These are phyloP conservation scores for Porites evermanni DNA, from an alignment of 92 coral and sea anemone species.

Conservation along the genomic window DNA sequence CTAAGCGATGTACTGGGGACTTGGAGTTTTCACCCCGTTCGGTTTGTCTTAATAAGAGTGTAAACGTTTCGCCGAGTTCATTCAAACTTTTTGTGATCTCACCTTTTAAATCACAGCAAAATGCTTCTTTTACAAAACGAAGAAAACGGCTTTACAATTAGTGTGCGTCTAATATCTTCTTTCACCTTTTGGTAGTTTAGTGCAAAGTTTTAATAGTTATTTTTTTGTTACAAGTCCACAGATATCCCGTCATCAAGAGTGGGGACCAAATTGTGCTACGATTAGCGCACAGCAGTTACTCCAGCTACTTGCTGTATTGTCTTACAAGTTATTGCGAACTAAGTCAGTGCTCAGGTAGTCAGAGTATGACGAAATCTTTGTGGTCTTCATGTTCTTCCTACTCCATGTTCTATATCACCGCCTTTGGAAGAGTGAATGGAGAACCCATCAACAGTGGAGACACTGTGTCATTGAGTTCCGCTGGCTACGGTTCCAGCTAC, in stretches of 20 bases:
- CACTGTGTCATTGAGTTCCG: slow-evolving; percentile 32
- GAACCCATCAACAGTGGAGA: slow-evolving; percentile 84
- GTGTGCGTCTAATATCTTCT: no score
- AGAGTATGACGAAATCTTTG: slow-evolving; percentile 46
- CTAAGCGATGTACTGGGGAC: neutral
- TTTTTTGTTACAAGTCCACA: slow-evolving; percentile 25
- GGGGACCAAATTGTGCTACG: slow-evolving; percentile 75
- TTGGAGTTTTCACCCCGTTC: neutral
- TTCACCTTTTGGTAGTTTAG: no score
- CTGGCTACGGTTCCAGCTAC: slow-evolving; percentile 11
- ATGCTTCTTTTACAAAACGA: no score
- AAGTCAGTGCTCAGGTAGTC: slow-evolving; percentile 52
- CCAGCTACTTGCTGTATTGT: slow-evolving; percentile 60
- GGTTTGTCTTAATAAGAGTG: no score
- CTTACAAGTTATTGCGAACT: slow-evolving; percentile 1
- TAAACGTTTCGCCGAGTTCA: no score
- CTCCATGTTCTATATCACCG: slow-evolving; percentile 59
- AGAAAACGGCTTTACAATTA: no score
- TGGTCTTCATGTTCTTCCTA: slow-evolving; percentile 36
- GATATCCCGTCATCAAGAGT: slow-evolving; percentile 79
- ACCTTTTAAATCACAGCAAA: no score
- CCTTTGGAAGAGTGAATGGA: slow-evolving; percentile 71
- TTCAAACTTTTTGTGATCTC: no score
- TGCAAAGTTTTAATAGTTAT: neutral
- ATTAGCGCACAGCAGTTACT: slow-evolving; percentile 41